Evolutionary conservation across 2,797 vertebrate genomes (phyloP), one percentile per base, ranked within the genome.

Genomic region (Prionace glauca): DNA sequence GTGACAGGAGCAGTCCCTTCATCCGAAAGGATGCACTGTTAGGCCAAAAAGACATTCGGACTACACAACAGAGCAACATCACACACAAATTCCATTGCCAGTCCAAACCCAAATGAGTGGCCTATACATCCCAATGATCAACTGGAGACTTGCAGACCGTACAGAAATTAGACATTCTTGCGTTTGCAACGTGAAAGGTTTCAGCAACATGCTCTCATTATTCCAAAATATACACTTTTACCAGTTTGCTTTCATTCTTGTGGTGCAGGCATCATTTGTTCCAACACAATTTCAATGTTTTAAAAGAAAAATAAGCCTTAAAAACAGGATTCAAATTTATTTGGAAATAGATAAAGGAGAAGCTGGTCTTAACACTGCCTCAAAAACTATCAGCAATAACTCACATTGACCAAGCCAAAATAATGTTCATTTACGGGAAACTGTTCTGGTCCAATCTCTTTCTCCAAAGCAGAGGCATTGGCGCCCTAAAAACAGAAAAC

Each of bases 401-500:
- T 95, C 36, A 95, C 95, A 65, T 95, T 95, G 72, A 95, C 95
- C 87, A 95, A 94, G 67, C 95, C 95, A 79, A 95, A 95, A 74
- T 95, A 95, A 79, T 95, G 95, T 94, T 95, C 95, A 93, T 95
- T 95, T 32, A 95, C 91, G 12, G 95, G 95, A 94, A 95, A 95
- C 91, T 95, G 95, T 79, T 95, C 95, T 2, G 95, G 95, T 69
- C 95, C 95, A 95, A 95, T 95, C 95, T 95, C 95, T 95, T 95
- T 95, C 91, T 95, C 95, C 95, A 95, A 95, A 50, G 95, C 95
- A 93, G 95, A 95, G 69, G 95, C 95, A 95, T 95, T 95, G 90
- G 90, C 69, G 90, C 95, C 95, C 95, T 95, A 71, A 56, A 94
- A 79, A 60, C 5, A 56, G 10, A 77, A 45, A 95, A 56, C 41